Percentiles rank a stretch among this genome's conserved stretches.
These are phyloP conservation scores for Pachymerium ferrugineum DNA, from an alignment of 2,888 invertebrate species.

Conservation along the genomic window DNA sequence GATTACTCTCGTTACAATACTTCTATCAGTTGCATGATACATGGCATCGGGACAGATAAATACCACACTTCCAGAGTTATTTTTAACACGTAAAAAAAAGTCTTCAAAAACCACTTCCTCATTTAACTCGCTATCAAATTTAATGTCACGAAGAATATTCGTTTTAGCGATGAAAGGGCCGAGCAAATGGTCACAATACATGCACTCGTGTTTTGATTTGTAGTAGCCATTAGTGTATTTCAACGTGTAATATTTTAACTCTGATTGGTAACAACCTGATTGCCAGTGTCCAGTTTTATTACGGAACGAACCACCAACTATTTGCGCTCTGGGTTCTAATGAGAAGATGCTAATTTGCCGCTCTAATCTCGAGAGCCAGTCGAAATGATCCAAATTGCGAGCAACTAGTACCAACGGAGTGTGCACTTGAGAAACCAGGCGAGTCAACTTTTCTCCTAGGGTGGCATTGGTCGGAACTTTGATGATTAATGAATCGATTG, in stretches of 20 bases:
- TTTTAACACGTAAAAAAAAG: constrained; percentile 41
- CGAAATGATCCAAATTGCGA: constrained; percentile 39
- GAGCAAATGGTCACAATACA: constrained; percentile 28
- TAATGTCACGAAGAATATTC: constrained; percentile 36
- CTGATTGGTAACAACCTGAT: constrained; percentile 42
- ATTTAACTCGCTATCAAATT: constrained; percentile 38
- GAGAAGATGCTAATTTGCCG: constrained; percentile 41
- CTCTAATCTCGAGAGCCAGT: constrained; percentile 40
- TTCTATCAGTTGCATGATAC: constrained; percentile 39
- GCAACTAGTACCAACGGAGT: constrained; percentile 43
- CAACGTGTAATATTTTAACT: constrained; percentile 42
- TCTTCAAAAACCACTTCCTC: constrained; percentile 41
- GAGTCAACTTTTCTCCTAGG: constrained; percentile 38
- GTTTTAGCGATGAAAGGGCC: constrained; percentile 35
- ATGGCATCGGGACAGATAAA: constrained; percentile 44
- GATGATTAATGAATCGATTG: background rate
- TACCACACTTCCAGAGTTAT: constrained; percentile 33
- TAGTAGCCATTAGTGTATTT: constrained; percentile 41
- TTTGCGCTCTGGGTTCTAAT: constrained; percentile 37
- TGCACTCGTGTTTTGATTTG: constrained; percentile 28
- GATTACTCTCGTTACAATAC: constrained; percentile 12
- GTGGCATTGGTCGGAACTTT: background rate
- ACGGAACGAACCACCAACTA: constrained; percentile 36
- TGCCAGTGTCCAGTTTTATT: constrained; percentile 42
- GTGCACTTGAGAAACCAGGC: constrained; percentile 37